Base-by-base conservation (phyloP, 2,797 vertebrate genomes). In the Eidolon dupreanum region DNA sequence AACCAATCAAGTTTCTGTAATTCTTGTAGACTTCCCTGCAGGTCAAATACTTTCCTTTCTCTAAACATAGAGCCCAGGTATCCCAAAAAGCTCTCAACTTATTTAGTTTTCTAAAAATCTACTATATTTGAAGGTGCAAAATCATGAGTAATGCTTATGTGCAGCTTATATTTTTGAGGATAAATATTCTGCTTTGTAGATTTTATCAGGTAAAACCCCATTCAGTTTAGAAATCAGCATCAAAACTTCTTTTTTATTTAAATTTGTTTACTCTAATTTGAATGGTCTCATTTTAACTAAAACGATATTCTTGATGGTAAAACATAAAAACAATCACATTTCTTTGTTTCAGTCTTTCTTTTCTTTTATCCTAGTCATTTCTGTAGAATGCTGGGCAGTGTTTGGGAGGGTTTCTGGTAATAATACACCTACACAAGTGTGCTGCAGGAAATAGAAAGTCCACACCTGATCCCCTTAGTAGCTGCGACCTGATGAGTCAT, bases 351-450 rank as follows among this genome's bases (percentile, higher is more conserved):
- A 96, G 17, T 93, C 97, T 95, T 98, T 97, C 91, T 98, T 98
- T 98, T 97, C 94, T 95, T 98, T 99, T 94, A 98, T 96, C 83
- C 94, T 96, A 98, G 98, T 99, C 98, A 99, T 99, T 98, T 99
- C 98, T 98, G 98, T 98, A 98, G 97, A 97, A 98, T 46, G 97
- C 97, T 98, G 97, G 97, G 98, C 96, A 93, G 98, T 97, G 81
- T 97, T 98, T 77, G 97, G 98, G 97, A 98, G 97, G 95, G 98
- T 98, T 99, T 99, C 99, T 99, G 99, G 98, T 98, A 99, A 99
- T 96, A 96, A 93, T 81, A 98, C 98, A 98, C 98, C 98, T 97
- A 99, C 98, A 98, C 98, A 88, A 41, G 97, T 95, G 96, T 88
- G 96, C 98, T 0, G 95, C 98, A 98, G 98, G 98, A 98, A 98